Evolutionary conservation across 2,888 invertebrate genomes (phyloP).

Genomic region (Cataglyphis rosenhaueri): DNA sequence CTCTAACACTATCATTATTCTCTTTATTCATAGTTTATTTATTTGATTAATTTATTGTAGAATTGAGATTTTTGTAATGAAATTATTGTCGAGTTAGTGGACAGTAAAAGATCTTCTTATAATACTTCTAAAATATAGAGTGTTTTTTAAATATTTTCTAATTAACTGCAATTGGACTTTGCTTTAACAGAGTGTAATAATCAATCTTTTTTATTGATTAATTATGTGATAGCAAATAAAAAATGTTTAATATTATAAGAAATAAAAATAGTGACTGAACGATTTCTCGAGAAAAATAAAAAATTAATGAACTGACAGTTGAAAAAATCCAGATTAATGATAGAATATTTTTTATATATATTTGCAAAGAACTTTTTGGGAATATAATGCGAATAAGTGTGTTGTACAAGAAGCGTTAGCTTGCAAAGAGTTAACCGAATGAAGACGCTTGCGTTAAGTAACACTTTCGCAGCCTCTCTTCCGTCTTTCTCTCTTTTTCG

Average conservation of each 20-base stretch:
- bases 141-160: not conserved
- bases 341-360: slow-evolving; percentile 39
- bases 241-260: not conserved
- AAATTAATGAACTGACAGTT: slow-evolving; percentile 34
- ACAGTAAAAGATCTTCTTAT: not conserved
- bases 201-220: not conserved
- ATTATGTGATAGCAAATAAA: not conserved
- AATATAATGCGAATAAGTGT: slow-evolving; percentile 22
- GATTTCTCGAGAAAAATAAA: not conserved
- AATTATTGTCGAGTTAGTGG: not conserved
- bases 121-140: not conserved
- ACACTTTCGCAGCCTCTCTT: slow-evolving; percentile 20
- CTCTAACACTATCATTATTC: not conserved
- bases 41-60: not conserved
- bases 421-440: slow-evolving; percentile 41
- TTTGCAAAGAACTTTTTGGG: not conserved
- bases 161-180: not conserved
- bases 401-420: not conserved
- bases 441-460: slow-evolving; percentile 37
- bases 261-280: not conserved
- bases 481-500: slow-evolving; percentile 50
- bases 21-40: not conserved
- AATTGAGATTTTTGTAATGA: not conserved
- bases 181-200: not conserved
- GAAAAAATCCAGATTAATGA: slow-evolving; percentile 62